These are phyloP conservation scores for Salvator merianae DNA, from an alignment of 2,113 vertebrate species.

Conservation along the genomic window DNA sequence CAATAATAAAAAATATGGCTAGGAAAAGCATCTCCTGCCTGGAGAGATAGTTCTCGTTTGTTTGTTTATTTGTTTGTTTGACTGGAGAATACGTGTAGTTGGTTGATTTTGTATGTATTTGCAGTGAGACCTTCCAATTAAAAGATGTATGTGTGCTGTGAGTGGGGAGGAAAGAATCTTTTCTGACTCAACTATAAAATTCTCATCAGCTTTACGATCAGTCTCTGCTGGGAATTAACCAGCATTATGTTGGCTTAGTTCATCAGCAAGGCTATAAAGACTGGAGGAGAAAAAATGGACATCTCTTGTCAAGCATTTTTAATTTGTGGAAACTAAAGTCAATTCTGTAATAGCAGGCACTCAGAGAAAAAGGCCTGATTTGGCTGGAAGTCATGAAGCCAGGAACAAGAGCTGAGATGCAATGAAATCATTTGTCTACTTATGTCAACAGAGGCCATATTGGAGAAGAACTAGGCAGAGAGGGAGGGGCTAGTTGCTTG, in stretches of 20 bases:
- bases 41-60: conserved; percentile 45
- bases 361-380: conserved; percentile 16
- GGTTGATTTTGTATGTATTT: conserved; percentile 3
- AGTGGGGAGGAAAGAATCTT: not conserved
- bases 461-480: not conserved
- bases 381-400: not conserved
- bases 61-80: conserved; percentile 24
- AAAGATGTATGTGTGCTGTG: not conserved
- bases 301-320: conserved; percentile 59
- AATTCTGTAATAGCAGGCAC: conserved; percentile 38
- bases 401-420: conserved; percentile 1
- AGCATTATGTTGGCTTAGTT: conserved; percentile 62
- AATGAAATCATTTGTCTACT: not conserved
- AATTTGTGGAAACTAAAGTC: conserved; percentile 57
- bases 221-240: conserved; percentile 61
- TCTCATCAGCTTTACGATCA: conserved; percentile 40
- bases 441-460: not conserved
- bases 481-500: rapidly evolving
- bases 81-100: conserved; percentile 33
- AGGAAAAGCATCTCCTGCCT: conserved; percentile 56
- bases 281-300: conserved; percentile 51
- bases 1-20: conserved; percentile 59
- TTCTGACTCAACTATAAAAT: conserved; percentile 46
- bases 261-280: conserved; percentile 54
- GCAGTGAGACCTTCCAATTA: not conserved